Base-by-base conservation (phyloP, 2,888 invertebrate genomes). In the Watsonalla cultraria region DNA sequence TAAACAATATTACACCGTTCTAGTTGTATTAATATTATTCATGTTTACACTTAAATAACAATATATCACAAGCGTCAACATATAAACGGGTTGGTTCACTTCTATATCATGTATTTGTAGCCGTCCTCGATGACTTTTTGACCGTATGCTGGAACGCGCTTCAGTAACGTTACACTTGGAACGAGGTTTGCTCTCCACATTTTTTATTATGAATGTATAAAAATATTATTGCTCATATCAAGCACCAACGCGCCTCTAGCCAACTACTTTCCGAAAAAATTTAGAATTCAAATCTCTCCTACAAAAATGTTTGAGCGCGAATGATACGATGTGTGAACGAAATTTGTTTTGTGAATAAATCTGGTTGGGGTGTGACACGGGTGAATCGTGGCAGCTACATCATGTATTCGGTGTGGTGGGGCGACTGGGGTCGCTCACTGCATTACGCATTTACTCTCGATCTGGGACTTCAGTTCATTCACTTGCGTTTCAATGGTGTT, bases 401-500 rank as follows among this genome's bases (percentile, higher is more conserved):
- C 89, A 90, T 90, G 89, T 87, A 88, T 87, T 85, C 82, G 67
- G 37, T 24, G 24, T 24, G 24, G 78, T 52, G 60, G 58, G 52
- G 64, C 60, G 58, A 53, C 60, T 62, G 61, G 57, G 58, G 51
- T 54, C 63, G 78, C 80, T 97, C 96, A 97, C 96, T 97, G 97
- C 94, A 97, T 95, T 91, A 95, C 96, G 93, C 97, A 97, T 93
- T 96, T 97, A 93, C 96, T 97, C 94, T 98, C 98, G 92, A 98
- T 96, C 93, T 97, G 96, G 87, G 97, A 95, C 93, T 97, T 98
- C 91, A 98, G 93, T 94, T 98, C 97, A 91, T 95, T 97, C 92
- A 98, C 97, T 94, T 97, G 97, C 90, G 97, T 96, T 93, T 98
- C 97, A 94, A 98, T 95, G 92, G 97, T 96, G 93, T 98, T 97